Evolutionary conservation across 2,888 invertebrate genomes (phyloP), one percentile per base, ranked within the genome.

Genomic region (Leptopilina syphax): DNA sequence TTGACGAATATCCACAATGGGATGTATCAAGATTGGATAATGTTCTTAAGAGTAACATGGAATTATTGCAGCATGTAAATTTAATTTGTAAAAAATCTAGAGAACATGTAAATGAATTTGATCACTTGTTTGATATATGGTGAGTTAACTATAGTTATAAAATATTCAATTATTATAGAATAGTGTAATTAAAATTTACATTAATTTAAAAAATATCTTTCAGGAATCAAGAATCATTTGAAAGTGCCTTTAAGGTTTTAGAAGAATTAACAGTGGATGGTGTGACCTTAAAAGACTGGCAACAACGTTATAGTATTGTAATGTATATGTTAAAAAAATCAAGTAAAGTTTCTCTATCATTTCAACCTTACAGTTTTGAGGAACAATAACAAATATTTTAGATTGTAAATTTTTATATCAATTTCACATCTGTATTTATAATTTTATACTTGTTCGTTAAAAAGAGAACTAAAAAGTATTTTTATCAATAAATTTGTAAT

Each of bases 241-340:
- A 86, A 77, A 88, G 89, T 80, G 83, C 85, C 65, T 88, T 85
- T 77, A 82, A 80, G 34, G 76, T 82, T 63, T 78, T 89, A 65
- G 80, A 84, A 44, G 87, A 90, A 34, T 83, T 84, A 34, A 84
- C 84, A 65, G 87, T 91, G 3, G 85, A 90, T 77, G 87, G 87
- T 81, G 85, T 87, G 8, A 87, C 89, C 2, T 87, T 88, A 60
- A 84, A 88, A 77, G 89, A 91, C 47, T 91, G 91, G 91, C 66
- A 84, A 27, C 85, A 89, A 67, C 89, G 89, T 70, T 91, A 87
- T 76, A 82, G 83, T 70, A 83, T 86, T 80, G 77, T 89, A 50
- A 78, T 89, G 77, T 91, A 90, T 67, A 87, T 89, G 88, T 60
- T 34, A n/a, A 68, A 60, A 54, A 54, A 34, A 18, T 68, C 67